Evolutionary conservation across 2,797 vertebrate species (phyloP).

Genomic region (Enteromius treurensis): DNA sequence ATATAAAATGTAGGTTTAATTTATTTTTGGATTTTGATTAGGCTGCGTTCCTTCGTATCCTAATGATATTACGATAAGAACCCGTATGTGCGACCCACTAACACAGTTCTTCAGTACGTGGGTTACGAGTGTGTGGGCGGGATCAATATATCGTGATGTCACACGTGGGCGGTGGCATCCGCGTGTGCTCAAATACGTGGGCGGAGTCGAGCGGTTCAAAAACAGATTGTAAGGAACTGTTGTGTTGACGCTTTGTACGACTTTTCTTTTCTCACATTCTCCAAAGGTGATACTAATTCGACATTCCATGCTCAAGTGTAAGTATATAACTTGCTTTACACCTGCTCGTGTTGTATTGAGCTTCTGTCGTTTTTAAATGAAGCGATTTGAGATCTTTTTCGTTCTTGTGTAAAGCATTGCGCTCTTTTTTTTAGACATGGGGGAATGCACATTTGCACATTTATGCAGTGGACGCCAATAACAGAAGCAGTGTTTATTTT

Average conservation of each 20-base stretch:
- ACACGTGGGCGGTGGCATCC: slow-evolving; percentile 60
- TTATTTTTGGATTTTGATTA: too few relatives aligned
- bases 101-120: slow-evolving; percentile 69
- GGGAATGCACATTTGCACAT: background rate
- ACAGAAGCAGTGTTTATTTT: background rate
- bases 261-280: background rate
- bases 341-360: background rate
- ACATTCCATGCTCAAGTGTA: background rate
- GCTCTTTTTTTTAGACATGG: background rate
- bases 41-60: background rate
- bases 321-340: background rate
- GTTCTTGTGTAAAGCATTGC: background rate
- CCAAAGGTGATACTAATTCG: background rate
- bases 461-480: background rate
- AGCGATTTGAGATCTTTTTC: background rate
- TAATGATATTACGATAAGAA: background rate
- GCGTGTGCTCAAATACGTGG: slow-evolving; percentile 47
- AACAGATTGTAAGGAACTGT: background rate
- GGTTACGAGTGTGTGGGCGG: slow-evolving; percentile 68
- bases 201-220: slow-evolving; percentile 19
- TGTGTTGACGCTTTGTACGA: background rate
- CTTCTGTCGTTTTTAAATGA: background rate
- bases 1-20: too few relatives aligned
- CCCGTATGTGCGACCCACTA: slow-evolving; percentile 79
- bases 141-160: accelerated